Evolutionary conservation across 2,888 invertebrate species (phyloP), one percentile per base, ranked within the genome.

Genomic region (Dicyrtomina minuta): DNA sequence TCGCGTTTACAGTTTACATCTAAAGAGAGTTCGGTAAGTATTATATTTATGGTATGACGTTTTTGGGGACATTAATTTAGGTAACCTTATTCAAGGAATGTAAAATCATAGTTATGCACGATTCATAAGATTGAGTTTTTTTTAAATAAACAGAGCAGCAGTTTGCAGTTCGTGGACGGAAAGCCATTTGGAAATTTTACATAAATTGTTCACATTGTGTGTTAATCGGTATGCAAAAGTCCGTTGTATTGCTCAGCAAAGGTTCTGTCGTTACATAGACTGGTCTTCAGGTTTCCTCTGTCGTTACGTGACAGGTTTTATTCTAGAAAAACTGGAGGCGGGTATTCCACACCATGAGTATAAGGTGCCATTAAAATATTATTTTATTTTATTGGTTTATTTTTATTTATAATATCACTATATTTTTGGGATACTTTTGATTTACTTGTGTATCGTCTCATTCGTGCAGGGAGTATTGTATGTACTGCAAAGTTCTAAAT

Each of bases 401-500:
- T 41, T 39, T 55, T 8, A 66, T 41, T 17, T 62, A 41, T 24
- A 56, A 26, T n/a, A n/a, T n/a, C n/a, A n/a, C n/a, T n/a, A n/a
- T n/a, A n/a, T n/a, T n/a, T n/a, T n/a, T n/a, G n/a, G n/a, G 39
- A 55, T 24, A 20, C 41, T 26, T 4, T 10, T 8, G 33, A 27
- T 27, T 58, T 58, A 58, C 43, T n/a, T n/a, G n/a, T n/a, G n/a
- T n/a, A n/a, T n/a, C n/a, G n/a, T n/a, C n/a, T n/a, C n/a, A n/a
- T n/a, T n/a, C n/a, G 77, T 79, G 44, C 78, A 87, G 87, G 94
- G 94, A 4, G 88, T 89, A 15, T 83, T 96, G 46, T 91, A 90
- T 81, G 85, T 93, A 67, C 83, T 94, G 75, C 81, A 90, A 69
- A 89, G 90, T 0, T 87, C 88, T 0, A 87, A 88, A 79, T 62